Evolutionary conservation across 2,113 vertebrate species (phyloP), one percentile per base, ranked within the genome.

Genomic region (Procavia capensis): DNA sequence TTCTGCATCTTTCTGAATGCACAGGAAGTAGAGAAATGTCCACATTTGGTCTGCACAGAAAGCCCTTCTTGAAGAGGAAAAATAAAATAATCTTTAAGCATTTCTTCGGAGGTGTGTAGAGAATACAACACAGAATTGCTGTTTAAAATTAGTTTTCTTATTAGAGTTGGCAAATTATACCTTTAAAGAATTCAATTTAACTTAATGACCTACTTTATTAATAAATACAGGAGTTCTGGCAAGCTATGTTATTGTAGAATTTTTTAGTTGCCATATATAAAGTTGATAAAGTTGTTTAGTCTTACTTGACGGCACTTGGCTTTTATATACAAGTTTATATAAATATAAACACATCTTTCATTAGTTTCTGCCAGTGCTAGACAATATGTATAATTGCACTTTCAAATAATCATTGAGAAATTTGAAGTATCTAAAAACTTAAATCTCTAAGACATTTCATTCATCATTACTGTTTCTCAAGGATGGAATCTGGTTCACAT

Each of bases 131-230:
- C 54, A 90, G 16, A 76, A 43, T 81, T 59, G 8, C 59, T 94
- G 25, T 76, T 97, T 92, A 86, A 88, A 97, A 90, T 47, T 88
- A 91, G 50, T 50, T 87, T 47, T 72, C 24, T n/a, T 1, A 8
- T 87, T 50, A 95, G 47, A 63, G 5, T 64, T 66, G 94, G 76
- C 47, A 96, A 95, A 59, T 68, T 97, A 63, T 22, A 74, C 75
- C 17, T 70, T 43, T 39, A 9, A 95, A 88, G 9, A 95, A 87
- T 81, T 88, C 87, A 59, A 74, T 75, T 92, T 87, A 47, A 39
- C n/a, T 85, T 36, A 96, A 57, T 88, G 74, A 88, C 34, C 22
- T 85, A 5, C 24, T 68, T 90, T 79, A 14, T 50, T 76, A 34
- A 59, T 82, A 94, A 89, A 96, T 78, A 76, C 10, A 86, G 36